Base-by-base conservation (phyloP, 2,888 invertebrate species). In the Protodeltote pygarga region DNA sequence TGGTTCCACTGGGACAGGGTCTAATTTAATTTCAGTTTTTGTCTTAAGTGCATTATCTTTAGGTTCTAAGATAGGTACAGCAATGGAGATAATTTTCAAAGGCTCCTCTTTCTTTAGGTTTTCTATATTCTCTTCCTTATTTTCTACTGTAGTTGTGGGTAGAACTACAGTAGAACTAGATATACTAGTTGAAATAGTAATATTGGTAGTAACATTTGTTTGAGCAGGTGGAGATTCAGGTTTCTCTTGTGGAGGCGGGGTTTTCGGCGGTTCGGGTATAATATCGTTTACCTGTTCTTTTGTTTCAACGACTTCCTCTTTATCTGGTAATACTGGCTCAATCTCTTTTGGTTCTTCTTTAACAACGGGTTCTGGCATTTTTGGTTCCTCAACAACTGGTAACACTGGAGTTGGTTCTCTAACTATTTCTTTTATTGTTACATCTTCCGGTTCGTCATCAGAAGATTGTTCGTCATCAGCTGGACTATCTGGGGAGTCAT, bases 401-500 rank as follows among this genome's bases (percentile, higher is more conserved):
- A 72, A 60, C 16, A 71, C 62, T 16, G 85, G 82, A 35, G 77
- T 81, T 0, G 71, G 63, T 27, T 74, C 71, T 39, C 77, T 75
- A 15, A 65, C 65, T 23, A 64, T 79, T 20, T 81, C 79, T 62
- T 88, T 88, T 31, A 77, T 67, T 0, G 69, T 24, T 16, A 75
- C 70, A 50, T 85, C 81, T 40, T 85, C 87, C 3, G 79, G 73
- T 46, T 91, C 91, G 51, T 89, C 89, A 3, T 90, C 90, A 0
- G 94, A 94, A 3, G 90, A 88, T 57, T 89, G 88, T 48, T 93
- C 93, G 41, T 93, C 93, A 51, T 89, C 92, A 37, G 87, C 93
- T 27, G 92, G 88, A 60, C 87, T 83, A 67, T 92, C 92, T 0
- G 92, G 92, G 1, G 92, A 92, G 57, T 93, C 92, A 52, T 92